Base-by-base conservation (phyloP, 2,888 invertebrate species). In the Torymus tubicola region DNA sequence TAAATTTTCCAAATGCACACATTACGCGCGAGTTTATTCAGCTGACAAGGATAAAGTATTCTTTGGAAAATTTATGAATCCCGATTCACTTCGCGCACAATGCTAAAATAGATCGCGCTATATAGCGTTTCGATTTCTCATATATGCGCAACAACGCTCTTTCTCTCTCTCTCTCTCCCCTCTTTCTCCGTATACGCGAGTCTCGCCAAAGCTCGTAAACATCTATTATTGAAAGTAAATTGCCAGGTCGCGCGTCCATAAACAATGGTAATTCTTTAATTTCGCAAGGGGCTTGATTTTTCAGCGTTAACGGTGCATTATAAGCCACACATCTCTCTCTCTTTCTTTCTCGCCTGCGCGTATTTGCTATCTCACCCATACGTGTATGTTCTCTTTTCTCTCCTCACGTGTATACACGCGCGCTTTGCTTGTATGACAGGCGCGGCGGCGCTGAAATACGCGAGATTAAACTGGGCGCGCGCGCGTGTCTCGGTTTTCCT, bases 161-260 rank as follows among this genome's bases (percentile, higher is more conserved):
- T 2, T 21, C 21, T 21, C 21, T 21, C 21, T 21, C 42, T 42
- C 42, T 42, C 42, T 42, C 42, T 8, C 8, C 8, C 42, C 5
- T 8, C 42, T 8, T 8, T 42, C 8, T 8, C 10, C 8, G 8
- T 24, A 1, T 55, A 14, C 21, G 58, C 69, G 60, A 60, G 78
- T 42, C 42, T 42, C 42, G 42, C 50, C 77, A 68, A 8, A 52
- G 69, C 81, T 81, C 81, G 81, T 81, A 81, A 81, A 81, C 81
- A 81, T 81, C 78, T 71, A 68, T 76, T 86, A 85, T 84, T 81
- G 84, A 82, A 75, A 83, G 84, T 85, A 85, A 86, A 85, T 85
- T 78, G 81, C 82, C 52, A 12, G 58, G 11, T 24, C 64, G 21
- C 55, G 24, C 60, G 57, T 70, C 73, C 78, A 71, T 81, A 81